Evolutionary conservation across 2,888 invertebrate species (phyloP), one percentile per base, ranked within the genome.

Genomic region (Agonopterix subpropinquella): DNA sequence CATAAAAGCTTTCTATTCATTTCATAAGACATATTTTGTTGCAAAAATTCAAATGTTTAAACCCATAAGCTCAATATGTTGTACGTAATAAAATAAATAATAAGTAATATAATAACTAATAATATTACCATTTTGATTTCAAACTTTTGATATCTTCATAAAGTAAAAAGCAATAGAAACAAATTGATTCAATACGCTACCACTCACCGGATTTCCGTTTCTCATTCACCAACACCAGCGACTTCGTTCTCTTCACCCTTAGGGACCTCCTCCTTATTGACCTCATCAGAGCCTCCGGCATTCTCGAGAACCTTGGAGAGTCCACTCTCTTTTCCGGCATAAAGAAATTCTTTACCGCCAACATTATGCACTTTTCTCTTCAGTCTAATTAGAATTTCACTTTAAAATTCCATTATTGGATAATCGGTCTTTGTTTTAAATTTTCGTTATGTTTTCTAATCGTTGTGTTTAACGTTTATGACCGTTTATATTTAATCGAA

Each of bases 121-220:
- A 28, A 5, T 28, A 28, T 28, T 28, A 5, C 0, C 5, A 5
- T 28, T 28, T 5, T 28, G 1, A 28, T 28, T 28, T 28, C 28
- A 28, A 28, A 7, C 28, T 28, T 28, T 5, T 28, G 28, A 28
- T 28, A 5, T 28, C 28, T 28, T 28, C 13, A 37, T 18, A 8
- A 45, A 45, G 39, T 18, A 47, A 56, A 56, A 39, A 39, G 39
- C 9, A 39, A 1, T 39, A 39, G 10, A 55, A 54, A 57, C 58
- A 58, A 53, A 53, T 56, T 55, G 56, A 41, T 53, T 63, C 47
- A 49, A 77, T 85, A 87, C 84, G 49, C 73, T 87, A 88, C 84
- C 85, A 87, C 92, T 92, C 91, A 94, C 94, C 94, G 79, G 94
- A 94, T 86, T 94, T 94, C 71, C 94, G 81, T 77, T 94, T 94